Percentiles rank a stretch among this genome's conserved stretches.
Evolutionary conservation across 2,888 invertebrate genomes (phyloP).

Genomic region (Galerucella pusilla): DNA sequence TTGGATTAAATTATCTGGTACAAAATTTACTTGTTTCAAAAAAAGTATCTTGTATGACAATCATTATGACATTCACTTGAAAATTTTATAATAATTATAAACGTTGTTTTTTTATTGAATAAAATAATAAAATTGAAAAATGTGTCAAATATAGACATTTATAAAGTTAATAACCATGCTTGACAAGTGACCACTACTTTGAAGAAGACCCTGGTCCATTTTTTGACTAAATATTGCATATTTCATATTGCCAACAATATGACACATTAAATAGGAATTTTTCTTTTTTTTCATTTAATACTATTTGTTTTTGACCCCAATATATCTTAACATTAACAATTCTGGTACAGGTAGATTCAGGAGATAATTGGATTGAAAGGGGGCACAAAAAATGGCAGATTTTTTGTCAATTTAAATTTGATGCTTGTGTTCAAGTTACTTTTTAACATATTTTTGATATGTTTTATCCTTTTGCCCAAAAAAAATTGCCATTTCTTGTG

Average conservation of each 20-base stretch:
- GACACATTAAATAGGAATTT: constrained; percentile 40
- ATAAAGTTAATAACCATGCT: constrained; percentile 31
- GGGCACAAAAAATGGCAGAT: constrained; percentile 34
- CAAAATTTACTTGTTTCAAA: too few relatives aligned
- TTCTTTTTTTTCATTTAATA: constrained; percentile 21
- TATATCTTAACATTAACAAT: constrained; percentile 27
- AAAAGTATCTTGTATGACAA: too few relatives aligned
- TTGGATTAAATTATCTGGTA: too few relatives aligned
- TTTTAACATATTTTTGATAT: neutral
- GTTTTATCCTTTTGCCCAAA: neutral
- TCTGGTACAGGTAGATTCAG: constrained; percentile 31
- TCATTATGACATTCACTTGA: too few relatives aligned
- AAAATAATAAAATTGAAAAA: too few relatives aligned
- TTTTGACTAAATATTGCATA: constrained; percentile 60
- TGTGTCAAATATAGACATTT: neutral
- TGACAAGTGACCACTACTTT: constrained; percentile 36
- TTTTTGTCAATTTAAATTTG: neutral
- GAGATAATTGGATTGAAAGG: constrained; percentile 8
- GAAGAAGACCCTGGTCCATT: constrained; percentile 62
- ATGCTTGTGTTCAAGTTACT: neutral
- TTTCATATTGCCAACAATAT: constrained; percentile 48
- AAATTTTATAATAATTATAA: too few relatives aligned
- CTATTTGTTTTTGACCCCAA: constrained; percentile 20
- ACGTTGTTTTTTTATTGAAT: too few relatives aligned
- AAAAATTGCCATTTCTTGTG: neutral